Evolutionary conservation across 2,888 invertebrate genomes (phyloP), one percentile per base, ranked within the genome.

Genomic region (Dioctria rufipes): DNA sequence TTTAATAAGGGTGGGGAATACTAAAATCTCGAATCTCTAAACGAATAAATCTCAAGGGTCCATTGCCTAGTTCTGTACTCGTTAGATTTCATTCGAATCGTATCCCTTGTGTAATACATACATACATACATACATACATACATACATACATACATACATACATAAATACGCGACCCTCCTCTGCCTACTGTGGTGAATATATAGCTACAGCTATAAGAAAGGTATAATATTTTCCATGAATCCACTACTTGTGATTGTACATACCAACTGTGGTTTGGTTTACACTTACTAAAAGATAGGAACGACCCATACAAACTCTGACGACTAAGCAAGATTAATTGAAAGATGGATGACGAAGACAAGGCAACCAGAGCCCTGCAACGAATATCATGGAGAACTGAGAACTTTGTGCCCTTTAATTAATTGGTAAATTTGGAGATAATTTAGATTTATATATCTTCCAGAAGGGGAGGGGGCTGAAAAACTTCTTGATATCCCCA

Each of bases 251-350:
- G 0, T 8, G 8, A 8, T 8, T 8, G 46, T 46, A 46, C 46
- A 46, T 6, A 46, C 25, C 25, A 25, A 25, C 25, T 25, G 25
- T 25, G 25, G 25, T 25, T 25, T 25, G 25, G 25, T 25, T n/a
- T n/a, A 25, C 2, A 25, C 25, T 25, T 25, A 25, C 25, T 25
- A 2, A 2, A 25, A 25, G 25, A 25, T 25, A 25, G 25, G 25
- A 25, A 25, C 1, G 25, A 67, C 49, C 46, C 67, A 67, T 46
- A 67, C 43, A 67, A 67, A 67, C 67, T 46, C 46, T 46, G 65
- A 65, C 46, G 67, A 67, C 67, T 67, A 67, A 67, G 67, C 67
- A 46, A 43, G 67, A 67, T 67, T 67, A 67, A 67, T 67, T 43
- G 67, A 25, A 67, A 67, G 67, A 67, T 46, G 67, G 46, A 67